These are phyloP conservation scores for Rhabdornis inornatus DNA, from an alignment of 2,113 vertebrate species.

Conservation along the genomic window DNA sequence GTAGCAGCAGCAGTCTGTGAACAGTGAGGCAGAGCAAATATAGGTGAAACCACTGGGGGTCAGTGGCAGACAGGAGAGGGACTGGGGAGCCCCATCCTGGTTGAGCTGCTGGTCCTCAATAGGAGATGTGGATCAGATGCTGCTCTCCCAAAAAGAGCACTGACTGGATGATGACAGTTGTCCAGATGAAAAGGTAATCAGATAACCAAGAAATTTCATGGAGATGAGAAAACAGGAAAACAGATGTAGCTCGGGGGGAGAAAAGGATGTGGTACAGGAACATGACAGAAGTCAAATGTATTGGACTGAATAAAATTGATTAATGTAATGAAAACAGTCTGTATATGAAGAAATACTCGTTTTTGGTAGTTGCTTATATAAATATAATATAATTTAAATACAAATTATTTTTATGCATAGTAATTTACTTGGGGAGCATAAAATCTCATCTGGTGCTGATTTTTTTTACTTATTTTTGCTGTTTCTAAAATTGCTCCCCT, in stretches of 20 bases:
- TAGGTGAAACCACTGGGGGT: constrained; percentile 40
- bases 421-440: background rate
- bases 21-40: background rate
- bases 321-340: background rate
- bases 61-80: constrained; percentile 41
- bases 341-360: background rate
- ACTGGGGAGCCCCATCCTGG: background rate
- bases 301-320: background rate
- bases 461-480: background rate
- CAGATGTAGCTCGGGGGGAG: background rate
- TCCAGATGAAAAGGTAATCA: background rate
- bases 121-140: background rate
- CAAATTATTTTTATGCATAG: background rate
- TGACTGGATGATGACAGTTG: background rate
- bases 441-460: background rate
- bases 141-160: background rate
- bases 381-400: background rate
- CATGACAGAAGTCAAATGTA: background rate
- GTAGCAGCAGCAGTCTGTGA: background rate
- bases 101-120: rapidly evolving
- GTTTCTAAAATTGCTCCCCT: background rate
- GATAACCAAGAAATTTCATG: background rate
- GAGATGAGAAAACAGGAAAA: background rate
- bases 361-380: background rate
- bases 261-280: background rate